Percentiles rank a stretch among this genome's conserved stretches.
phyloP scores from a whole-genome alignment of 2,113 vertebrate genomes.

The Upupa epops region DNA sequence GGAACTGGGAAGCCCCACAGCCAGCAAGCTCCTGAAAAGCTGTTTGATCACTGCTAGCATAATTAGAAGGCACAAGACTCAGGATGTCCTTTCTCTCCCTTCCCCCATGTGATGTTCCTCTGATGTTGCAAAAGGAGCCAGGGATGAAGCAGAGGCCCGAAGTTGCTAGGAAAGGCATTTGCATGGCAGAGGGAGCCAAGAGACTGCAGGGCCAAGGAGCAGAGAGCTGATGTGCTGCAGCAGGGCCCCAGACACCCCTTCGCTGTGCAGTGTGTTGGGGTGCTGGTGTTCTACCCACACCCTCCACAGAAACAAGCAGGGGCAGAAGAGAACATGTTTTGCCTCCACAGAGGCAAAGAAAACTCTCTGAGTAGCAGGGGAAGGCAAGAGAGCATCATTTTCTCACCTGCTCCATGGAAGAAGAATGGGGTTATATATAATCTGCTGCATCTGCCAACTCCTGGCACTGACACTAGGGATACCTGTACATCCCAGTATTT shows the following conservation, averaged over 20 bases:
- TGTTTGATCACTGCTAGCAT: not conserved
- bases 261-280: not conserved
- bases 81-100: not conserved
- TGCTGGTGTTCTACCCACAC: not conserved
- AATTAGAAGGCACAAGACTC: not conserved
- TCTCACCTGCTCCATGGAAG: not conserved
- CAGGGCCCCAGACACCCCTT: not conserved
- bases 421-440: not conserved
- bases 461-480: not conserved
- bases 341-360: not conserved
- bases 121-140: not conserved
- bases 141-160: not conserved
- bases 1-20: not conserved
- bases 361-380: not conserved
- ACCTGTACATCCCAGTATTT: not conserved
- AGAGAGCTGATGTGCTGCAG: not conserved
- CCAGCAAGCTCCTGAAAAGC: not conserved
- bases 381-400: not conserved
- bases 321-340: not conserved
- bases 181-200: not conserved
- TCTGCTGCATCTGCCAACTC: not conserved
- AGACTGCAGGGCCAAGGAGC: accelerated
- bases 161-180: not conserved
- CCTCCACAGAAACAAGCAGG: not conserved
- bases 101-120: not conserved